Evolutionary conservation across 2,113 vertebrate species (phyloP), one percentile per base, ranked within the genome.

Genomic region (Hydrolagus affinis): DNA sequence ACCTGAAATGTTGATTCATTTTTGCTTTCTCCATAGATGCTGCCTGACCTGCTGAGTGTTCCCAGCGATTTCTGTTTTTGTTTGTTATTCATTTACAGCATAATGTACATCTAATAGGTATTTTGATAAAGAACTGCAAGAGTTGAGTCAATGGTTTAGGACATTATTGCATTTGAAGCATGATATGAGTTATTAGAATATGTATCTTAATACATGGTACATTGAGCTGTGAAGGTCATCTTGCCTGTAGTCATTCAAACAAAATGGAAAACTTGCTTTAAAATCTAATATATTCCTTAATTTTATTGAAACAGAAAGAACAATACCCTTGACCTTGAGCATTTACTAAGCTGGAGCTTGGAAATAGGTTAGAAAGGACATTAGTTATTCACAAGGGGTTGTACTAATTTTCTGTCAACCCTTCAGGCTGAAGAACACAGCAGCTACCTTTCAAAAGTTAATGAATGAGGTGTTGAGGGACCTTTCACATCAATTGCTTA

Each of bases 391-490:
- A 78, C 59, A 80, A 80, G n/a, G 12, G 12, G 12, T 77, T 9
- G 8, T 64, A 28, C 59, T 80, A 80, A 80, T 80, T 80, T 62
- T 28, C 7, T 80, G 76, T 28, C 23, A 62, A 59, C 12, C 76
- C 59, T 80, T 64, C 14, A 28, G 76, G 23, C 76, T 80, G 57
- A 25, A 17, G 57, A 28, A 25, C n/a, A 64, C 6, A 64, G 12
- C 76, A 80, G n/a, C 8, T n/a, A 28, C 57, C 57, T 80, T 78
- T 80, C 23, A 28, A 78, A 77, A 59, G 8, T 7, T 77, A 77
- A 76, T 56, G 44, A 72, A 70, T 70, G 44, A 76, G 73, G 32
- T 73, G 12, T 30, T 17, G 12, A 23, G 56, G 23, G 75, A 77
- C 44, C 75, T n/a, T 57, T 57, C 73, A 77, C 56, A 25, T 77